A percentile compares a stretch with the other conserved stretches of the same genome.
Evolutionary conservation across 1,140 invertebrate genomes (phyloP).

Genomic region (Drosophila equinoxialis): DNA sequence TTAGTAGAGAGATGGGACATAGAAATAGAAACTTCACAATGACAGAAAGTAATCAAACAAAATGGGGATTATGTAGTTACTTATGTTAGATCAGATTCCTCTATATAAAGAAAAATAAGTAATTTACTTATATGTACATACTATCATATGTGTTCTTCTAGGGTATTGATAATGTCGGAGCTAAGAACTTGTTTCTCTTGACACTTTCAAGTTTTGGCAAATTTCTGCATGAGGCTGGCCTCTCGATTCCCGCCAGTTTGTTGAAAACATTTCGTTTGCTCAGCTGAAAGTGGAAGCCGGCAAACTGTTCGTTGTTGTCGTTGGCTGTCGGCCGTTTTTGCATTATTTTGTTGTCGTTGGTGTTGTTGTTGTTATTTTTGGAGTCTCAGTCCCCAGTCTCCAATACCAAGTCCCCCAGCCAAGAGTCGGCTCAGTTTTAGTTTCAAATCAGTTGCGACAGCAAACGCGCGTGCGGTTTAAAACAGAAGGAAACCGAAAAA

Average conservation of each 20-base stretch:
- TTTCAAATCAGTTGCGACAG: conserved; percentile 74
- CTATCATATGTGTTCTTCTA: too few species aligned
- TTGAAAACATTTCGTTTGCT: conserved; percentile 57
- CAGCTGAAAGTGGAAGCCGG: conserved; percentile 62
- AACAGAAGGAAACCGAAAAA: conserved; percentile 15
- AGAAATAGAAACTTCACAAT: too few species aligned
- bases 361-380: not conserved
- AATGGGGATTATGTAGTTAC: too few species aligned
- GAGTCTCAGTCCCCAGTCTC: conserved; percentile 19
- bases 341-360: not conserved
- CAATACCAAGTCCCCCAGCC: conserved; percentile 29
- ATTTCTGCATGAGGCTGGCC: conserved; percentile 26
- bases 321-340: conserved; percentile 6
- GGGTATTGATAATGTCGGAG: not conserved
- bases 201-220: conserved; percentile 23
- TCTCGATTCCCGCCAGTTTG: conserved; percentile 20
- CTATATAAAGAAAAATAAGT: too few species aligned
- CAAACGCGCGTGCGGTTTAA: conserved; percentile 70
- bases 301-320: conserved; percentile 7
- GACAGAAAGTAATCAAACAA: too few species aligned
- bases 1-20: too few species aligned
- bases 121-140: too few species aligned
- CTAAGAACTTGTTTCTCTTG: conserved; percentile 4
- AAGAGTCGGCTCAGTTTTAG: conserved; percentile 55
- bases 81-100: too few species aligned